Evolutionary conservation across 1,140 invertebrate species (phyloP), one percentile per base, ranked within the genome.

Genomic region (Drosophila sproati): DNA sequence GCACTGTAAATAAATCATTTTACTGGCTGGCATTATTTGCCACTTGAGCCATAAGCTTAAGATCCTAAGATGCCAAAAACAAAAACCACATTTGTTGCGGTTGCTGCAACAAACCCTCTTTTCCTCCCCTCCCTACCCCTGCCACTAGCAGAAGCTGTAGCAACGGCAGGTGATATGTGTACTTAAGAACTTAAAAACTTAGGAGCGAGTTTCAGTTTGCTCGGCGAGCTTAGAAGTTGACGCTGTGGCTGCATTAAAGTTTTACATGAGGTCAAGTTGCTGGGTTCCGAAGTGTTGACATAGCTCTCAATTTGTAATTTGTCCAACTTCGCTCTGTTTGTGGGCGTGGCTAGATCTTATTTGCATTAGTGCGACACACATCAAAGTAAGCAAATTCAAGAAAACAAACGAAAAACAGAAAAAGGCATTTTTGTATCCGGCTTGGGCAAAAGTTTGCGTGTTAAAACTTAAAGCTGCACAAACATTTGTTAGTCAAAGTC

Each of bases 231-330:
- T 59, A 20, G 39, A 76, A 55, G 78, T 73, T 69, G 70, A 41
- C 70, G 55, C 52, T 77, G 70, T 29, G 61, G 74, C 48, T 77
- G 77, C 77, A 77, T 77, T 78, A 57, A 74, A 69, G 37, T 78
- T 73, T 74, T n/a, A 50, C 60, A 72, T 72, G 73, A 66, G 73
- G 73, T 76, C 73, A 76, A 76, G 55, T 66, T 59, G 35, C 45
- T 32, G 54, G 31, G 37, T 45, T 51, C 34, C 43, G 70, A 63
- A 66, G 74, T 77, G 69, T 77, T 73, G 63, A 73, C 74, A 60
- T 41, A 55, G 64, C 78, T 73, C 76, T 80, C 78, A 80, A 78
- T 80, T 80, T 78, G 78, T 80, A 78, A 80, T 78, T 80, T 80
- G 78, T 69, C 43, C 41, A 61, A 66, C 69, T 72, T 66, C 28